A percentile compares a stretch with the other conserved stretches of the same genome.
phyloP scores from a whole-genome alignment of 2,797 vertebrate species.

The Acomys russatus region DNA sequence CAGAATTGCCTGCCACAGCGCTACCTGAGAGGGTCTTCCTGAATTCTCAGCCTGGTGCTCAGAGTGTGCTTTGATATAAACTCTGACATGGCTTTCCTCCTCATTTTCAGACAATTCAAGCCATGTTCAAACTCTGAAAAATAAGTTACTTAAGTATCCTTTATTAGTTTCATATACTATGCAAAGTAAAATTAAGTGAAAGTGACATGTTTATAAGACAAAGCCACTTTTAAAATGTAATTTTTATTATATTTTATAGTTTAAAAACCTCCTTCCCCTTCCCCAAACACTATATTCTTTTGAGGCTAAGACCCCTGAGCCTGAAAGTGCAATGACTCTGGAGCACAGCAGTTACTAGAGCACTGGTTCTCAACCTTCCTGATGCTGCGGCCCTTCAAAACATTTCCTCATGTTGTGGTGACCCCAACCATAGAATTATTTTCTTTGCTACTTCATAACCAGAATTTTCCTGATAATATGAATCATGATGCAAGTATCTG shows the following conservation, averaged over 20 bases:
- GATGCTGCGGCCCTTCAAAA: not conserved
- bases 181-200: not conserved
- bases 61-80: not conserved
- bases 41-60: not conserved
- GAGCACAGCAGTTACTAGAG: not conserved
- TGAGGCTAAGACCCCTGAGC: not conserved
- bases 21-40: not conserved
- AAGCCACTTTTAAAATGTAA: not conserved
- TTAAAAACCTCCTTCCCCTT: not conserved
- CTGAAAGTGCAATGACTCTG: not conserved
- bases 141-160: not conserved
- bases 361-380: not conserved
- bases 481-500: not conserved
- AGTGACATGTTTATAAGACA: slow-evolving; percentile 12
- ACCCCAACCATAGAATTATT: not conserved
- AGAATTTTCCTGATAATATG: not conserved
- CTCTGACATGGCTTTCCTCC: not conserved
- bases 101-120: not conserved
- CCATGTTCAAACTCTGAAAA: not conserved
- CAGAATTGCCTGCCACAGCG: slow-evolving; percentile 6
- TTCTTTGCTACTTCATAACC: not conserved
- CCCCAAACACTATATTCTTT: not conserved
- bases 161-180: not conserved
- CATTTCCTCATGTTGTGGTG: not conserved
- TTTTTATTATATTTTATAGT: not conserved